Evolutionary conservation across 2,888 invertebrate genomes (phyloP).

Genomic region (Brenthis ino): DNA sequence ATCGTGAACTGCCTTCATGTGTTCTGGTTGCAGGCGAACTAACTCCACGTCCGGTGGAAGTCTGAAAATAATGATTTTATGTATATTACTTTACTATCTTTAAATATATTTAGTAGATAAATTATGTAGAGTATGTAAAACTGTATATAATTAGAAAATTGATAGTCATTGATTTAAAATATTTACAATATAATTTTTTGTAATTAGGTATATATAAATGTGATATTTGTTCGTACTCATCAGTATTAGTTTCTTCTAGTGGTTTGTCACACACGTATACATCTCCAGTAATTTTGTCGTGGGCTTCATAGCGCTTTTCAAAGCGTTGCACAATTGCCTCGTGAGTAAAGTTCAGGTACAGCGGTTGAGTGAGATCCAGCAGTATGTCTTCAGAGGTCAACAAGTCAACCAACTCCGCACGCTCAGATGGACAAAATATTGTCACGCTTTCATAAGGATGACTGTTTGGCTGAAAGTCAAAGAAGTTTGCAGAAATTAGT

Average conservation of each 20-base stretch:
- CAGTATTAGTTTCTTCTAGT: slow-evolving; percentile 81
- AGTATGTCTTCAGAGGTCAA: slow-evolving; percentile 89
- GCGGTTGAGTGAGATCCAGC: slow-evolving; percentile 89
- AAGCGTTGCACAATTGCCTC: slow-evolving; percentile 90
- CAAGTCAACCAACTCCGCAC: slow-evolving; percentile 87
- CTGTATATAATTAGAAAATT: too few relatives aligned
- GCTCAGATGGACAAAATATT: slow-evolving; percentile 91
- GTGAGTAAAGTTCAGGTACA: slow-evolving; percentile 94
- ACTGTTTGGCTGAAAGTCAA: slow-evolving; percentile 86
- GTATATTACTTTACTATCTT: too few relatives aligned
- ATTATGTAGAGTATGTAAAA: background rate
- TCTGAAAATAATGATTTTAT: slow-evolving; percentile 49
- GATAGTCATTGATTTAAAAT: too few relatives aligned
- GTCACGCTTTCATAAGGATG: slow-evolving; percentile 92
- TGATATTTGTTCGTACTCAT: slow-evolving; percentile 72
- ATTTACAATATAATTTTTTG: too few relatives aligned
- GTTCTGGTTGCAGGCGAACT: slow-evolving; percentile 88
- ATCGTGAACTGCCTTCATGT: slow-evolving; percentile 92
- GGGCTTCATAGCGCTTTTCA: slow-evolving; percentile 84
- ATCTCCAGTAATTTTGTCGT: slow-evolving; percentile 91
- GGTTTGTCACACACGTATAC: slow-evolving; percentile 88
- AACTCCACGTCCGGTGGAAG: slow-evolving; percentile 88
- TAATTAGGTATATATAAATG: too few relatives aligned
- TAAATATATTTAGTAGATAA: background rate
- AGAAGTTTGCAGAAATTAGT: background rate